Conservation (phyloP, 2,888 invertebrate genomes). For the Clistopyga incitator region DNA sequence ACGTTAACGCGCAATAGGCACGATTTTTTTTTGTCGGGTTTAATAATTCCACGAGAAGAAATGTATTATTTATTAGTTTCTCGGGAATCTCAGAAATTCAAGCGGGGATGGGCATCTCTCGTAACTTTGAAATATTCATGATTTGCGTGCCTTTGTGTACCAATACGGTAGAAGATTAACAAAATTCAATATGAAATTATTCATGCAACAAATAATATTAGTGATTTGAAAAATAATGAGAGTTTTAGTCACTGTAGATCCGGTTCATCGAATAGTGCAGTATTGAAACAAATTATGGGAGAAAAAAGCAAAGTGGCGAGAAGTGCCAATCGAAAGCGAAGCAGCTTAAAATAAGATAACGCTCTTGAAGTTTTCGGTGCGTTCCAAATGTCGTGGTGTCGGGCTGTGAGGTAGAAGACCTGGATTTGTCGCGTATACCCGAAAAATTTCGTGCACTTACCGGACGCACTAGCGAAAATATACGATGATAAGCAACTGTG, state of each 20-base stretch:
- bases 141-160: background rate
- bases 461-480: slow-evolving; percentile 15
- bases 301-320: background rate
- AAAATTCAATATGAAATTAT: no score
- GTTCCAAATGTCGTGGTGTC: slow-evolving; percentile 5
- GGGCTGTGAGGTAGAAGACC: slow-evolving; percentile 17
- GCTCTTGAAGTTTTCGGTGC: slow-evolving; percentile 11
- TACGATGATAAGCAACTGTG: slow-evolving; percentile 45
- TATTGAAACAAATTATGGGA: background rate
- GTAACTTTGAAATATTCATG: slow-evolving; percentile 2
- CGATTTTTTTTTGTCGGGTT: slow-evolving; percentile 43
- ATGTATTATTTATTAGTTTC: slow-evolving; percentile 43
- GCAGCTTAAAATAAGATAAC: background rate
- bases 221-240: no score
- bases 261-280: background rate
- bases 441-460: slow-evolving; percentile 24
- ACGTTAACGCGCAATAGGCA: slow-evolving; percentile 46
- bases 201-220: no score
- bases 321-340: background rate
- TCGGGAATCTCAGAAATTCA: slow-evolving; percentile 10
- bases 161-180: no score
- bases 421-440: slow-evolving; percentile 3
- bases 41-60: slow-evolving; percentile 34
- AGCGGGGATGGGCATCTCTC: background rate
- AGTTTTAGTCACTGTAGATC: no score